phyloP scores from a whole-genome alignment of 2,113 vertebrate species.

The Phalacrocorax carbo region DNA sequence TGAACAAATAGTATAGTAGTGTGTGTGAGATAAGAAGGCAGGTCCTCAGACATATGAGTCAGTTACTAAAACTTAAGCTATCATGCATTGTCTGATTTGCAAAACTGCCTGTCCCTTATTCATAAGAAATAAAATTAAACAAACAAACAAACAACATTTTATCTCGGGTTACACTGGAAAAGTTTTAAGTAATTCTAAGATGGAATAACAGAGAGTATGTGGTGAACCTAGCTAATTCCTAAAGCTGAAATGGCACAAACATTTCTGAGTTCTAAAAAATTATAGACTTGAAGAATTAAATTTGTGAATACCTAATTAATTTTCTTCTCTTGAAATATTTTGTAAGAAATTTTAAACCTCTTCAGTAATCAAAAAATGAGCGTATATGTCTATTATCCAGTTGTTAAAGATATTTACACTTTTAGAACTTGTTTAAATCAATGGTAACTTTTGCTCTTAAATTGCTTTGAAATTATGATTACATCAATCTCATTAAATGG shows the following conservation, averaged over 20 bases:
- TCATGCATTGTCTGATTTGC: neutral
- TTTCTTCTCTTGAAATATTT: neutral
- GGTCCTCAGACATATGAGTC: neutral
- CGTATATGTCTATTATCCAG: neutral
- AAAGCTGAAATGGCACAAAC: neutral
- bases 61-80: neutral
- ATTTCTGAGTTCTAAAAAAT: neutral
- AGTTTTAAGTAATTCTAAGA: neutral
- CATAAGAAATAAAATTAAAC: neutral
- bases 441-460: neutral
- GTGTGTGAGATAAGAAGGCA: neutral
- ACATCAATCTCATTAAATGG: neutral
- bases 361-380: neutral
- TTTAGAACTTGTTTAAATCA: neutral
- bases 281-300: neutral
- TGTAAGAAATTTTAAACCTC: neutral
- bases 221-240: neutral
- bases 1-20: neutral
- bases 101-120: neutral
- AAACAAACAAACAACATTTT: neutral
- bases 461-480: neutral
- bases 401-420: neutral
- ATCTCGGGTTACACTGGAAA: neutral
- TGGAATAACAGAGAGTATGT: neutral
- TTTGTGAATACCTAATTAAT: neutral